These are phyloP conservation scores for Gila robusta DNA, from an alignment of 2,797 vertebrate genomes.

Conservation along the genomic window DNA sequence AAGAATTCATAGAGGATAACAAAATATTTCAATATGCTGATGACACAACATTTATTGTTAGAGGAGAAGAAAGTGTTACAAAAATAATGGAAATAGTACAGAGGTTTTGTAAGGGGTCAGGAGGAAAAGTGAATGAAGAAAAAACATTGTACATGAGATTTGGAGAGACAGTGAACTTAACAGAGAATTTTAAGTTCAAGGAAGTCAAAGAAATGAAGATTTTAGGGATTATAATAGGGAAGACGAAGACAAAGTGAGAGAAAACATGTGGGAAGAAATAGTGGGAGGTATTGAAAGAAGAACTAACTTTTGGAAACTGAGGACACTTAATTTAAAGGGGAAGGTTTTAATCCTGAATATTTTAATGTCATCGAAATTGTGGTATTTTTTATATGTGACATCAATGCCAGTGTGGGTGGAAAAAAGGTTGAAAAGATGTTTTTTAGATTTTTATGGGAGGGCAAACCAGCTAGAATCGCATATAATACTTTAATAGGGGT, in stretches of 20 bases:
- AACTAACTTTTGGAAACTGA: background rate
- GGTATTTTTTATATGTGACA: background rate
- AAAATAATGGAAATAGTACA: background rate
- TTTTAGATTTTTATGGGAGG: background rate
- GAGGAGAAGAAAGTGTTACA: background rate
- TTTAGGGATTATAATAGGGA: conserved; percentile 6
- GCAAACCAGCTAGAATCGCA: background rate
- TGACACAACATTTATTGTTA: background rate
- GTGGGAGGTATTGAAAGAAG: too few species aligned
- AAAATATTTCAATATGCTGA: background rate
- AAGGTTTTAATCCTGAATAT: conserved; percentile 32
- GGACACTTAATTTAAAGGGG: background rate
- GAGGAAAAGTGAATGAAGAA: background rate
- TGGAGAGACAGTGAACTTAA: accelerated
- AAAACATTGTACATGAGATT: background rate
- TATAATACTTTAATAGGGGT: background rate
- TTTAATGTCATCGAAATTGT: background rate
- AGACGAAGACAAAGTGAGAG: background rate
- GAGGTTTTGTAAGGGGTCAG: background rate
- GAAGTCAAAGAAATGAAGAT: background rate
- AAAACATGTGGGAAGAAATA: too few species aligned
- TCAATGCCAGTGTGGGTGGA: background rate
- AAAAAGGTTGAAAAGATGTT: background rate
- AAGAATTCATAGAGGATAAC: background rate
- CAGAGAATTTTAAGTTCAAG: background rate